Evolutionary conservation across 2,113 vertebrate species (phyloP), one percentile per base, ranked within the genome.

Genomic region (Myrmecobius fasciatus): DNA sequence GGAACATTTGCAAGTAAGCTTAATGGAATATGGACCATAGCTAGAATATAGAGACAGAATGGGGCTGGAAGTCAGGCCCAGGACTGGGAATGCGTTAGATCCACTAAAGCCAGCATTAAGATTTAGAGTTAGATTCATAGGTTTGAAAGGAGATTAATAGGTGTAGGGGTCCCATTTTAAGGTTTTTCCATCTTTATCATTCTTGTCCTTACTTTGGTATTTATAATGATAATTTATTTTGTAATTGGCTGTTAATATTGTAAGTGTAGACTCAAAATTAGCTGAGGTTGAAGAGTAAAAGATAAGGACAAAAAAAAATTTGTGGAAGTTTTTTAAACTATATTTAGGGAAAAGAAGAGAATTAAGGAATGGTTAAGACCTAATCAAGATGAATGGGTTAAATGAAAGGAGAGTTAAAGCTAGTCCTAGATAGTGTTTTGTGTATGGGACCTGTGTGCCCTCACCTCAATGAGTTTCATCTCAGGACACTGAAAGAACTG

Each of bases 41-140:
- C 26, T 48, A 90, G 10, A 49, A 83, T 52, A 49, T 93, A 53
- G 25, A 89, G 91, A 95, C 54, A 94, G 83, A 88, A 60, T 89
- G 60, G 26, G 10, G 91, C 17, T 93, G 48, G 91, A 90, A 90
- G 56, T 60, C 48, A 75, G n/a, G 43, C n/a, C 56, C 49, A 91
- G 43, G 53, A 54, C 88, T 28, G 31, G 43, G 10, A 88, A 60
- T 46, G 90, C 14, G 8, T 75, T 90, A 26, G 25, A 2, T 67
- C 3, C 28, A 31, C 93, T 17, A 25, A 92, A 43, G 48, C 17
- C 51, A 93, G 90, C 90, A 94, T 22, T n/a, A 93, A 52, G 92
- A 88, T 51, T 95, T 93, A 92, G 52, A 92, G 48, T 91, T 6
- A 24, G 51, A 47, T 91, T 96, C 26, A 14, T 83, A 52, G 52